These are phyloP conservation scores for Drosophila sulfurigaster DNA, from an alignment of 1,140 invertebrate species.

Conservation along the genomic window DNA sequence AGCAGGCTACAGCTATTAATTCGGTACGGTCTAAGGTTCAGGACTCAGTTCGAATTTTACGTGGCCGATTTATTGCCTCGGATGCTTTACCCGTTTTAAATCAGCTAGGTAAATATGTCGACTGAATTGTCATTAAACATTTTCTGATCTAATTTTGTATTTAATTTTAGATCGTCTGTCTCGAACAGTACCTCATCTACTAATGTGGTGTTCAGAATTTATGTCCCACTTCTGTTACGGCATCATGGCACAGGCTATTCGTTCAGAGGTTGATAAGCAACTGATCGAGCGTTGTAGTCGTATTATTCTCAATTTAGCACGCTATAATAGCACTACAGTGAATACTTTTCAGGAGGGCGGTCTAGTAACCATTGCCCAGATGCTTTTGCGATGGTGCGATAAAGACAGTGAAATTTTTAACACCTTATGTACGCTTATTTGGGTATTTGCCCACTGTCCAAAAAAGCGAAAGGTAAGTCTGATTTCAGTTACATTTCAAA, in stretches of 20 bases:
- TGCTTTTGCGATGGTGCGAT: slow-evolving; percentile 88
- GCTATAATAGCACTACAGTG: slow-evolving; percentile 75
- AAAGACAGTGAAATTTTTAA: slow-evolving; percentile 87
- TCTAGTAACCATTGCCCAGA: slow-evolving; percentile 81
- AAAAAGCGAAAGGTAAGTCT: slow-evolving; percentile 85
- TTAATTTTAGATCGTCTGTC: slow-evolving; percentile 72
- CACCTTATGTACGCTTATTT: slow-evolving; percentile 87
- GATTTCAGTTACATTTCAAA: background rate
- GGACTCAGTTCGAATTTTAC: slow-evolving; percentile 67
- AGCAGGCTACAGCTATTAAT: slow-evolving; percentile 85
- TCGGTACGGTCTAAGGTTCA: slow-evolving; percentile 78
- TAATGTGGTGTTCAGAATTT: slow-evolving; percentile 80
- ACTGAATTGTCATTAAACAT: background rate
- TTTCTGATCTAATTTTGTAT: background rate
- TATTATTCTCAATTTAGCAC: slow-evolving; percentile 82
- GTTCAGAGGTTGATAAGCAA: slow-evolving; percentile 84
- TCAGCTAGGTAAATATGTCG: slow-evolving; percentile 62
- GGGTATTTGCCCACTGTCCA: slow-evolving; percentile 88
- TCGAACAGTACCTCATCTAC: slow-evolving; percentile 77
- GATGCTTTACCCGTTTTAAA: slow-evolving; percentile 71
- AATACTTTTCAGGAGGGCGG: slow-evolving; percentile 80
- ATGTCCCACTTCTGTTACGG: slow-evolving; percentile 83
- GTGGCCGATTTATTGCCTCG: slow-evolving; percentile 69
- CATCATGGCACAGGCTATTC: slow-evolving; percentile 84
- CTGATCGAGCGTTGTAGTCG: slow-evolving; percentile 82